These are phyloP conservation scores for Syngnathus rostellatus DNA, from an alignment of 2,797 vertebrate genomes.

Conservation along the genomic window DNA sequence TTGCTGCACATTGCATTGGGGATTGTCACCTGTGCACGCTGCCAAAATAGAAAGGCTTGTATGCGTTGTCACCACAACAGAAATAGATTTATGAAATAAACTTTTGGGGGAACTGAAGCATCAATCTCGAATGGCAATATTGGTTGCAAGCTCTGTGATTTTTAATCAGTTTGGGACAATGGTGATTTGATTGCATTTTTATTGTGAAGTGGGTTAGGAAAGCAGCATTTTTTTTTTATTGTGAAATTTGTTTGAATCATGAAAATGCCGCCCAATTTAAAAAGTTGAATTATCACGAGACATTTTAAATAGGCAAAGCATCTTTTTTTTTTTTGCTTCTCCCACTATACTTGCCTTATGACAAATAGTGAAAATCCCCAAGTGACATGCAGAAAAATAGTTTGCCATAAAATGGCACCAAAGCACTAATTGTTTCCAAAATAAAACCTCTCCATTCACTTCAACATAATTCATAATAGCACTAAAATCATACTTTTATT, in stretches of 20 bases:
- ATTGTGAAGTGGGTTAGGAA: too few relatives aligned
- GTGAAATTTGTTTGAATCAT: too few relatives aligned
- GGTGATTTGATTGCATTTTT: background rate
- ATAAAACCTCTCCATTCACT: background rate
- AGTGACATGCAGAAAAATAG: too few relatives aligned
- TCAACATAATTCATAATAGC: background rate
- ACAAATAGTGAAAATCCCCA: too few relatives aligned
- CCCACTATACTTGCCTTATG: too few relatives aligned
- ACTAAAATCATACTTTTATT: too few relatives aligned
- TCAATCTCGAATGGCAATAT: background rate
- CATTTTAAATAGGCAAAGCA: too few relatives aligned
- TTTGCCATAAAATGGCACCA: background rate
- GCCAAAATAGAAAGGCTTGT: background rate
- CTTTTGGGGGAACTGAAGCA: background rate
- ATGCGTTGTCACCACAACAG: background rate
- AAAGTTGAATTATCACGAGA: too few relatives aligned
- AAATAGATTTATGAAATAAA: background rate
- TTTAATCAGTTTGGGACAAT: background rate
- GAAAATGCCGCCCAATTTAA: too few relatives aligned
- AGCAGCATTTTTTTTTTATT: too few relatives aligned
- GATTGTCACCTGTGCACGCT: background rate
- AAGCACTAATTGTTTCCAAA: background rate
- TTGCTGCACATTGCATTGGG: constrained; percentile 5
- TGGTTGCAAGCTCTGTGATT: background rate
- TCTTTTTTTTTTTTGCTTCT: too few relatives aligned